Percentiles rank a stretch among this genome's conserved stretches.
Conservation (phyloP, 1,140 invertebrate genomes). For the Ceratina japonica region DNA sequence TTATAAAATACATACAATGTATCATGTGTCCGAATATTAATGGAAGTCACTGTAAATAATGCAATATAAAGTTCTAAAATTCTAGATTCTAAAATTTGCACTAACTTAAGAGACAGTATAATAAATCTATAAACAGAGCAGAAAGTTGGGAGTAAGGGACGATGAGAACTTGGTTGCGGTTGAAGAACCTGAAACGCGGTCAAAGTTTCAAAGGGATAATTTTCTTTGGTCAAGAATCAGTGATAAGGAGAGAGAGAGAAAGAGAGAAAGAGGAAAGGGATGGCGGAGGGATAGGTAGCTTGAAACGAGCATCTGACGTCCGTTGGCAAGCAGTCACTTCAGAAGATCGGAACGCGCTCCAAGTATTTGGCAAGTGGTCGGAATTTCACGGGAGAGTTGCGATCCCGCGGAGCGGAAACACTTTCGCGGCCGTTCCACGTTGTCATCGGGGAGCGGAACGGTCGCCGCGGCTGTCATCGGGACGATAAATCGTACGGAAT, state of each 20-base stretch:
- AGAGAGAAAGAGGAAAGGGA: too few species aligned
- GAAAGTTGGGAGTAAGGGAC: too few species aligned
- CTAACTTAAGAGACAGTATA: too few species aligned
- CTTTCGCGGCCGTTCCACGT: slow-evolving; percentile 19
- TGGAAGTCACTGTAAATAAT: too few species aligned
- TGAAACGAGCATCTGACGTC: slow-evolving; percentile 18
- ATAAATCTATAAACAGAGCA: too few species aligned
- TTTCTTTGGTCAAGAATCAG: slow-evolving; percentile 16
- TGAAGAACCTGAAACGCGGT: too few species aligned
- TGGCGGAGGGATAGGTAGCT: background rate
- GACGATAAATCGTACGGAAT: slow-evolving; percentile 20
- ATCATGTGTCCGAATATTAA: too few species aligned
- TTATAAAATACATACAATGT: too few species aligned
- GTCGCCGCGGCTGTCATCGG: background rate
- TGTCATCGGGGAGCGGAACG: slow-evolving; percentile 8
- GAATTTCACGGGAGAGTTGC: slow-evolving; percentile 37
- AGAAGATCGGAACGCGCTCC: slow-evolving; percentile 15
- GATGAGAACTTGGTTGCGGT: too few species aligned
- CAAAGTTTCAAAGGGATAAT: background rate
- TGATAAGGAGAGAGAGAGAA: too few species aligned
- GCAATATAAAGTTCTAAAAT: too few species aligned
- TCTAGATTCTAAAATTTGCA: too few species aligned
- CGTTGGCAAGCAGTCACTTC: slow-evolving; percentile 9
- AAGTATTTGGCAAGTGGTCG: slow-evolving; percentile 44
- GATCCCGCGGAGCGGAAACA: slow-evolving; percentile 15